A percentile compares a stretch with the other conserved stretches of the same genome.
Conservation (phyloP, 2,113 vertebrate species). For the Bufo bufo region DNA sequence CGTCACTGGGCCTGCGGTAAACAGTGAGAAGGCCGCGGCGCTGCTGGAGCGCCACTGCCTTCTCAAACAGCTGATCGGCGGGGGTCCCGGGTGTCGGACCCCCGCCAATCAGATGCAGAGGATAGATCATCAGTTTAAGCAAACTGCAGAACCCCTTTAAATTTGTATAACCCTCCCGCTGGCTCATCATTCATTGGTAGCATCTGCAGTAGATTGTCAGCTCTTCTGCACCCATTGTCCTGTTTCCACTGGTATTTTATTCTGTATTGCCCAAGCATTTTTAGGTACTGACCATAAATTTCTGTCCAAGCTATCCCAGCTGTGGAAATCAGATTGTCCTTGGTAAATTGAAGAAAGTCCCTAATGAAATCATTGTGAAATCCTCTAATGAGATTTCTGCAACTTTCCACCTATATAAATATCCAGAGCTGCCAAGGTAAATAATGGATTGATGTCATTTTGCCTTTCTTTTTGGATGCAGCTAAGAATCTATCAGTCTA, state of each 20-base stretch:
- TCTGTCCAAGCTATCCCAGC: background rate
- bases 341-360: constrained; percentile 23
- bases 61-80: no score
- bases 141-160: background rate
- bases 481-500: constrained; percentile 23
- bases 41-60: no score
- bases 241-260: background rate
- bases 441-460: constrained; percentile 32
- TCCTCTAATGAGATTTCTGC: background rate
- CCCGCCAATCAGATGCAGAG: no score
- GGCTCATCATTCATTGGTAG: background rate
- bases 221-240: background rate
- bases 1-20: no score
- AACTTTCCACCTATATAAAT: constrained; percentile 29
- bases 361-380: constrained; percentile 29
- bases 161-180: background rate
- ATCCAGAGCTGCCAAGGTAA: constrained; percentile 18
- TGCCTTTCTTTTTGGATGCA: background rate
- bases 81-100: no score
- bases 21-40: no score
- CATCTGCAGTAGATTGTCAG: background rate
- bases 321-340: constrained; percentile 16
- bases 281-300: background rate
- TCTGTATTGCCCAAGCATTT: background rate
- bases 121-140: no score